phyloP scores from a whole-genome alignment of 2,888 invertebrate species.

The Leucophora obtusa region DNA sequence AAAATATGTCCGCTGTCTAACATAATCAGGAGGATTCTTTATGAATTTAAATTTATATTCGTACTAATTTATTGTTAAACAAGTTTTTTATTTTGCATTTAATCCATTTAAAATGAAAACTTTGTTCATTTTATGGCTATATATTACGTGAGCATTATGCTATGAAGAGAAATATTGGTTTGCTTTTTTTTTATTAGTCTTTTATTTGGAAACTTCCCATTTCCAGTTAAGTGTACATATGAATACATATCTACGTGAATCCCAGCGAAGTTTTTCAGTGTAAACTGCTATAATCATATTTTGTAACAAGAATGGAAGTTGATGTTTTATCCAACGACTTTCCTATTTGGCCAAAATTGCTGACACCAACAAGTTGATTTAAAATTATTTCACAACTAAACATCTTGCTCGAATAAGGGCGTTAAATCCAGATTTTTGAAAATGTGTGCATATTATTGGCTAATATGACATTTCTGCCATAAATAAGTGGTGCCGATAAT shows the following conservation, averaged over 20 bases:
- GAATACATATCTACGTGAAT: neutral
- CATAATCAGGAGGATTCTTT: too few species aligned
- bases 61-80: neutral
- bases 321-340: too few species aligned
- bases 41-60: neutral
- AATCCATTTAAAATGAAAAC: conserved; percentile 17
- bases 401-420: too few species aligned
- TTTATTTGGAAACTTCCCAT: neutral
- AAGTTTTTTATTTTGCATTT: neutral
- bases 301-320: too few species aligned
- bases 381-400: too few species aligned
- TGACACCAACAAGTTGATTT: too few species aligned
- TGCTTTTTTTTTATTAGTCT: neutral
- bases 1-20: too few species aligned
- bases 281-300: neutral
- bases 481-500: too few species aligned
- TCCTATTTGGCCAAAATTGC: too few species aligned
- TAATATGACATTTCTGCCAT: too few species aligned
- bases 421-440: too few species aligned
- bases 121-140: neutral
- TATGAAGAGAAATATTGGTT: neutral
- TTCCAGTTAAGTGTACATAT: neutral
- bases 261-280: neutral
- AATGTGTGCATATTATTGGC: too few species aligned
- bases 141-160: conserved; percentile 1